A percentile compares a stretch with the other conserved stretches of the same genome.
These are phyloP conservation scores for Carduelis carduelis DNA, from an alignment of 2,797 vertebrate genomes.

Conservation along the genomic window DNA sequence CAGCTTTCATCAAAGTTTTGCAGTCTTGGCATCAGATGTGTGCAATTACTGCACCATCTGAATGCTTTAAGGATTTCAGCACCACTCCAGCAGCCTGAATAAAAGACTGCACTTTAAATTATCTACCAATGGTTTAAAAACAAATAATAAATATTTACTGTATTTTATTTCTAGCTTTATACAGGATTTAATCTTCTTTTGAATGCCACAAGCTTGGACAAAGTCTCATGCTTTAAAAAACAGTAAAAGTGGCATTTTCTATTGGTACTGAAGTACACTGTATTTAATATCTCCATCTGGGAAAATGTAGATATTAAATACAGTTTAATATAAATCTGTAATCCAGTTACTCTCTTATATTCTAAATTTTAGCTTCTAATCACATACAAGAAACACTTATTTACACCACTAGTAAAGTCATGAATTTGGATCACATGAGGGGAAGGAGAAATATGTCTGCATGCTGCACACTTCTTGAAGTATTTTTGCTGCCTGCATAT, in stretches of 20 bases:
- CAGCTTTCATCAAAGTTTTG: neutral
- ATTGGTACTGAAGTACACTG: neutral
- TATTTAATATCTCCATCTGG: neutral
- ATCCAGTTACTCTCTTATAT: neutral
- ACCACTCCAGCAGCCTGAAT: neutral
- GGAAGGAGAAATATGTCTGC: neutral
- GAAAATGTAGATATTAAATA: neutral
- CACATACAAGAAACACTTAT: neutral
- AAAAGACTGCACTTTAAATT: neutral
- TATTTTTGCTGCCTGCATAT: neutral
- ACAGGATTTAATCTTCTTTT: neutral
- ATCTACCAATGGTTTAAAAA: neutral
- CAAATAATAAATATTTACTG: neutral
- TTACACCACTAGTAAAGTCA: neutral
- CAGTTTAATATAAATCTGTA: neutral
- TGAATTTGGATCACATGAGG: neutral
- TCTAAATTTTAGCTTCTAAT: neutral
- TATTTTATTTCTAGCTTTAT: neutral
- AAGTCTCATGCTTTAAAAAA: neutral
- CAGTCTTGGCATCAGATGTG: neutral
- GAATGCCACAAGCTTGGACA: neutral
- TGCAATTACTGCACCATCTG: neutral
- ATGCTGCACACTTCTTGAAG: neutral
- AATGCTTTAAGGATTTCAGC: neutral
- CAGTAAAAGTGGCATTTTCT: neutral